A percentile compares a stretch with the other conserved stretches of the same genome.
phyloP scores from a whole-genome alignment of 2,797 vertebrate species.

The Etheostoma nigrum region DNA sequence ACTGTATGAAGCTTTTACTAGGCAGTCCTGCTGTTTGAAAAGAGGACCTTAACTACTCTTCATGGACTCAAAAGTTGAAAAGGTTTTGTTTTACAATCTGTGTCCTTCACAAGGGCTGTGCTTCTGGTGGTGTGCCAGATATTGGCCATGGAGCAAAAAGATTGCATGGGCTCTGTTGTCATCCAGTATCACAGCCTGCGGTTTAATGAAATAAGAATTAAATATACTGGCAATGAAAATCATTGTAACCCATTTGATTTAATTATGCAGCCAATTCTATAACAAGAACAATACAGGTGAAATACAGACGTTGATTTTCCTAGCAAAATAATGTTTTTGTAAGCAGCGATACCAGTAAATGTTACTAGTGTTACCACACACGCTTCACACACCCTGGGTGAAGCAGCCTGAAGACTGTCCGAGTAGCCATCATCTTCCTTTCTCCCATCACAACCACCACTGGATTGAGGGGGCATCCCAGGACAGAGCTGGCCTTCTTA shows the following conservation, averaged over 20 bases:
- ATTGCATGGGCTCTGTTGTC: constrained; percentile 57
- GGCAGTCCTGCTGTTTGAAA: constrained; percentile 8
- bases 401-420: no score
- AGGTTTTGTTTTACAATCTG: background rate
- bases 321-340: background rate
- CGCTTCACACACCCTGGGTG: no score
- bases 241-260: background rate
- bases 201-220: background rate
- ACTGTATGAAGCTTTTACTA: constrained; percentile 25
- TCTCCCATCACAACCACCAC: background rate
- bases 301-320: background rate
- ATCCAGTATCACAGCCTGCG: constrained; percentile 46
- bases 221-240: constrained; percentile 12
- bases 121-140: no score
- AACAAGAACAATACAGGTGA: background rate
- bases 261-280: background rate
- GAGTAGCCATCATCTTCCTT: background rate
- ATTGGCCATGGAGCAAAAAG: constrained; percentile 35
- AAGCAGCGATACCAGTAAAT: background rate
- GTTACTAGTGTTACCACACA: background rate
- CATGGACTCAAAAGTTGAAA: constrained; percentile 7
- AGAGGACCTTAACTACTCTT: background rate
- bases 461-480: background rate
- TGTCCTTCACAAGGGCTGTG: background rate
- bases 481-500: background rate